Evolutionary conservation across 2,797 vertebrate species (phyloP).

Genomic region (Gymnoscopelus braueri): DNA sequence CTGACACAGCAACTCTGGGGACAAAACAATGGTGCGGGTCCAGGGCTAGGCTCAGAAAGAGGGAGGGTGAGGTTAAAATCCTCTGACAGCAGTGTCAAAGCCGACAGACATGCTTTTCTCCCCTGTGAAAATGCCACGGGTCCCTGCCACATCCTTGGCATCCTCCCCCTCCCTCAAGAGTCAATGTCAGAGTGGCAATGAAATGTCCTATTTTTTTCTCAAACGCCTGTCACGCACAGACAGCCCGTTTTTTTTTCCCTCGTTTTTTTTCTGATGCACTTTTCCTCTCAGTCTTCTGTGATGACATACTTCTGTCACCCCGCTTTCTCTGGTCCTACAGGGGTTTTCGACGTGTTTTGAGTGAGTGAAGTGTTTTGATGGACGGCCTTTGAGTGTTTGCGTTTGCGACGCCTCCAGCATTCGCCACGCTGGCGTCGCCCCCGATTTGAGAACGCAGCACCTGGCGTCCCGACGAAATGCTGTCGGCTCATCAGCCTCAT

Average conservation of each 20-base stretch:
- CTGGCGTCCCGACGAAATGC: constrained; percentile 58
- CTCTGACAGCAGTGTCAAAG: constrained; percentile 64
- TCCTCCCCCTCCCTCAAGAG: constrained; percentile 47
- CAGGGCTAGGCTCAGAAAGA: constrained; percentile 32
- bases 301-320: constrained; percentile 54
- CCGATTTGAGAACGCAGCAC: constrained; percentile 61
- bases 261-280: neutral
- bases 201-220: constrained; percentile 60
- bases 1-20: constrained; percentile 41
- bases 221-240: constrained; percentile 67
- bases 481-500: constrained; percentile 53
- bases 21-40: constrained; percentile 58
- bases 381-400: constrained; percentile 48
- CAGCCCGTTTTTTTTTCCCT: constrained; percentile 13
- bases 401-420: constrained; percentile 33
- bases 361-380: constrained; percentile 61
- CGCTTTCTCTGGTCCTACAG: constrained; percentile 41
- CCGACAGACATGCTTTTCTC: constrained; percentile 41
- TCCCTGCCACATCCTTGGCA: constrained; percentile 62
- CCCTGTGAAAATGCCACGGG: constrained; percentile 52
- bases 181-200: constrained; percentile 63
- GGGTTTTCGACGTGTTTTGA: constrained; percentile 48
- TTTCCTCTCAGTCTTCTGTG: neutral
- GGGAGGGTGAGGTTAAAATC: constrained; percentile 64
- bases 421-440: constrained; percentile 54